Conservation (phyloP, 1,140 invertebrate genomes). For the Nephila pilipes region DNA sequence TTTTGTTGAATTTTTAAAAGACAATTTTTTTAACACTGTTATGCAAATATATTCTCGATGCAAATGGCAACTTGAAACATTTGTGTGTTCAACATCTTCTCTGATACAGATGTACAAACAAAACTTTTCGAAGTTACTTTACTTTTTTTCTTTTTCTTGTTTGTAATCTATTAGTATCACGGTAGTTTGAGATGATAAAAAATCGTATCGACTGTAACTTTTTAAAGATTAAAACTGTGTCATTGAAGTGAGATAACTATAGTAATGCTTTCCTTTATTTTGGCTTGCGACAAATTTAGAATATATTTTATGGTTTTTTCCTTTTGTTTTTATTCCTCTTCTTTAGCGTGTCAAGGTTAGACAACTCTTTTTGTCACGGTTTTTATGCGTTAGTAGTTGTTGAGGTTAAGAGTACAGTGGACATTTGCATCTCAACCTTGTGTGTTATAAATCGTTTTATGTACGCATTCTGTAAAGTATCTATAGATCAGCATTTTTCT, state of each 20-base stretch:
- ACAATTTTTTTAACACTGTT: background rate
- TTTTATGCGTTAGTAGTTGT: conserved; percentile 35
- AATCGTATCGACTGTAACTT: conserved; percentile 11
- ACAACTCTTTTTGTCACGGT: conserved; percentile 37
- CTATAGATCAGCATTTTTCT: background rate
- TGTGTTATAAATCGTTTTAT: background rate
- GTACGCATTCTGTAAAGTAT: background rate
- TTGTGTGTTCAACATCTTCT: background rate
- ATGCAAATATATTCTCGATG: background rate
- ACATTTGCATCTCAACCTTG: conserved; percentile 47
- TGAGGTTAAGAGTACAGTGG: background rate
- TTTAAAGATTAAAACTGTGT: conserved; percentile 18
- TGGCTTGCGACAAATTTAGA: background rate
- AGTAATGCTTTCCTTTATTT: conserved; percentile 11
- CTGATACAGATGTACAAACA: background rate
- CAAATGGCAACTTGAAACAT: background rate
- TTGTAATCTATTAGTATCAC: conserved; percentile 16
- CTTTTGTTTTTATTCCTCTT: conserved; percentile 16
- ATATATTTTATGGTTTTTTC: background rate
- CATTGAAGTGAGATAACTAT: conserved; percentile 16
- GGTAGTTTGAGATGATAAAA: conserved; percentile 5
- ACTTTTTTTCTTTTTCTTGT: background rate
- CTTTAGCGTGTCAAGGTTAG: conserved; percentile 41
- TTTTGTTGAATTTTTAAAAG: too few relatives aligned
- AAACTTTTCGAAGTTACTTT: background rate